Percentiles rank a stretch among this genome's conserved stretches.
phyloP scores from a whole-genome alignment of 1,140 invertebrate genomes.

The Bombus superbus region DNA sequence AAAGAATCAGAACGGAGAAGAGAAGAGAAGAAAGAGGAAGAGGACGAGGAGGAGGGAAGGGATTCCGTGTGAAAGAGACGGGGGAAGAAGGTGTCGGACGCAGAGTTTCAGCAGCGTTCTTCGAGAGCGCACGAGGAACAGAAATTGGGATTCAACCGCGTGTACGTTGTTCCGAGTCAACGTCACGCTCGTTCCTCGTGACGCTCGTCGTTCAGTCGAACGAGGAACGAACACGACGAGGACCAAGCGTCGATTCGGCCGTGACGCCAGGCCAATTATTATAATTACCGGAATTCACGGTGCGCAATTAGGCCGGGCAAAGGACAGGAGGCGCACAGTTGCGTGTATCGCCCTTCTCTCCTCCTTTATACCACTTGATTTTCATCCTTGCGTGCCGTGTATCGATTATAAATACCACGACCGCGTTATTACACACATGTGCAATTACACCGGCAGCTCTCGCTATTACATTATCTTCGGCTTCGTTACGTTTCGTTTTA shows the following conservation, averaged over 20 bases:
- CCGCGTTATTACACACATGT: slow-evolving; percentile 12
- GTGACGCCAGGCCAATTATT: slow-evolving; percentile 76
- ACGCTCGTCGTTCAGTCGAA: not conserved
- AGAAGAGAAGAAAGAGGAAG: not conserved
- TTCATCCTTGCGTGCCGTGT: slow-evolving; percentile 4
- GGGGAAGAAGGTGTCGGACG: no score
- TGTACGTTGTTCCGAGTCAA: slow-evolving; percentile 1
- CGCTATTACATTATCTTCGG: not conserved
- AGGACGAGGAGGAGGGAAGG: not conserved
- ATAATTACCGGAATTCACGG: slow-evolving; percentile 79
- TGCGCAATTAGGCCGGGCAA: slow-evolving; percentile 70
- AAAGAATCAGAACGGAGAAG: not conserved
- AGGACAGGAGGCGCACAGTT: slow-evolving; percentile 42
- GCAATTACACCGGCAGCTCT: slow-evolving; percentile 7
- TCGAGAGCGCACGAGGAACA: not conserved
- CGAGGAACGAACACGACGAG: not conserved
- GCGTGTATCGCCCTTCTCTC: slow-evolving; percentile 51
- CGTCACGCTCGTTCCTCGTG: slow-evolving; percentile 26
- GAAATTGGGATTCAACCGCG: slow-evolving; percentile 19
- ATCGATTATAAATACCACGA: slow-evolving; percentile 30
- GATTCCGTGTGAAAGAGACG: not conserved
- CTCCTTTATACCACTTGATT: not conserved
- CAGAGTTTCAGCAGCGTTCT: not conserved
- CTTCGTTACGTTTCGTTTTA: slow-evolving; percentile 19
- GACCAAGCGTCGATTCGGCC: slow-evolving; percentile 65